Conservation (phyloP, 2,113 vertebrate genomes). For the Baryphthengus martii region DNA sequence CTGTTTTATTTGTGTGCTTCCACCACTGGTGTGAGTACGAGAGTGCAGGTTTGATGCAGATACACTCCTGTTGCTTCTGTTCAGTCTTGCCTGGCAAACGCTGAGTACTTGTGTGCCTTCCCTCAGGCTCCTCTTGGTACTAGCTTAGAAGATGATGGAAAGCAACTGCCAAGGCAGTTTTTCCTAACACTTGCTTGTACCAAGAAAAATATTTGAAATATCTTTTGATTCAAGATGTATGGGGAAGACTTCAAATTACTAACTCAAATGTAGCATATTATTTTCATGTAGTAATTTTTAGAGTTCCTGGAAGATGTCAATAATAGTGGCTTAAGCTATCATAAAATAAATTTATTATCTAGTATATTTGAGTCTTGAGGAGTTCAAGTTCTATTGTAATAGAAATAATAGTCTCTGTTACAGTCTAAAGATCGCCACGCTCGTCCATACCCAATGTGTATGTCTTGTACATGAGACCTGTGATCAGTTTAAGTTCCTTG, state of each 20-base stretch:
- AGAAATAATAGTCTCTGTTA: not conserved
- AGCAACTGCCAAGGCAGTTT: not conserved
- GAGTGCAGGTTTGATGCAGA: not conserved
- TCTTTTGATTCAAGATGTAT: not conserved
- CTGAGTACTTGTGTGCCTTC: fast-evolving
- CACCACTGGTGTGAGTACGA: fast-evolving
- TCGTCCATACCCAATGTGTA: not conserved
- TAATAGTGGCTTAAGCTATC: not conserved
- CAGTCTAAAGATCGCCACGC: not conserved
- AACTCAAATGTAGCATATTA: not conserved
- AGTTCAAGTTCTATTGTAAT: not conserved
- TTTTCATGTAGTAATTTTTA: not conserved
- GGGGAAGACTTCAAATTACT: not conserved
- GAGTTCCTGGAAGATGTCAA: not conserved
- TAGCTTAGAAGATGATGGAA: not conserved
- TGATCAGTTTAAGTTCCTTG: too few relatives aligned
- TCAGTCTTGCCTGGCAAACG: not conserved
- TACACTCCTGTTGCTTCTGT: not conserved
- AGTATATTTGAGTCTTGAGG: not conserved
- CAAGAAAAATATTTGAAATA: not conserved
- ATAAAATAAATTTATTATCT: not conserved
- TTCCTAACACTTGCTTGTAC: not conserved
- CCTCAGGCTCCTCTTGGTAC: not conserved
- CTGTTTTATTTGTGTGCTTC: not conserved
- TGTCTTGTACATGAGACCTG: too few relatives aligned